Evolutionary conservation across 92 coral and sea anemone genomes (phyloP).

Genomic region (Porites cylindrica): DNA sequence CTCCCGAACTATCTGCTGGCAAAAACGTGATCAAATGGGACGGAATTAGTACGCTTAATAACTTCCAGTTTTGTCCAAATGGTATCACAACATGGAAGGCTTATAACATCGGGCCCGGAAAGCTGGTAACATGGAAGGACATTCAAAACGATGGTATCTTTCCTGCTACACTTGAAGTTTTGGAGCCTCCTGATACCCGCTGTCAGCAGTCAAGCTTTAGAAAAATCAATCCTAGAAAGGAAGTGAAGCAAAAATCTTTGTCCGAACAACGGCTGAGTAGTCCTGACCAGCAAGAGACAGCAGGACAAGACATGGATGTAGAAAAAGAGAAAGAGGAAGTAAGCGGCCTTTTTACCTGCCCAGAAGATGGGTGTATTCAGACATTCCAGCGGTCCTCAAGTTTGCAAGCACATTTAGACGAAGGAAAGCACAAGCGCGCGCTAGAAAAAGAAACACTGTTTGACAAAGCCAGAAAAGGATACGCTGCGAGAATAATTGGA

Average conservation of each 20-base stretch:
- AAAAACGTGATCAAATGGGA: conserved; percentile 40
- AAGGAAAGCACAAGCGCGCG: conserved; percentile 39
- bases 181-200: conserved; percentile 15
- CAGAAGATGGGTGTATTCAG: too few relatives aligned
- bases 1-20: conserved; percentile 11
- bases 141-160: conserved; percentile 23
- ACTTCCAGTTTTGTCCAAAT: conserved; percentile 32
- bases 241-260: not conserved
- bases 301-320: conserved; percentile 1
- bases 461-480: conserved; percentile 61
- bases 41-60: conserved; percentile 48
- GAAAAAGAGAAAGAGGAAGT: too few relatives aligned
- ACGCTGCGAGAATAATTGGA: conserved; percentile 43
- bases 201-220: conserved; percentile 19
- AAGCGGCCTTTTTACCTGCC: too few relatives aligned
- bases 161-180: conserved; percentile 1
- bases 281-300: not conserved
- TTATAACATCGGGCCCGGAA: conserved; percentile 26
- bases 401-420: conserved; percentile 45
- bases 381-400: conserved; percentile 4
- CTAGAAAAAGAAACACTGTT: conserved; percentile 41
- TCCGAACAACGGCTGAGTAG: not conserved
- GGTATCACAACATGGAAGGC: conserved; percentile 38
- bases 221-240: not conserved
- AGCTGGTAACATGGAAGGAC: conserved; percentile 24